Conservation (phyloP, 2,113 vertebrate genomes). For the Eonycteris spelaea region DNA sequence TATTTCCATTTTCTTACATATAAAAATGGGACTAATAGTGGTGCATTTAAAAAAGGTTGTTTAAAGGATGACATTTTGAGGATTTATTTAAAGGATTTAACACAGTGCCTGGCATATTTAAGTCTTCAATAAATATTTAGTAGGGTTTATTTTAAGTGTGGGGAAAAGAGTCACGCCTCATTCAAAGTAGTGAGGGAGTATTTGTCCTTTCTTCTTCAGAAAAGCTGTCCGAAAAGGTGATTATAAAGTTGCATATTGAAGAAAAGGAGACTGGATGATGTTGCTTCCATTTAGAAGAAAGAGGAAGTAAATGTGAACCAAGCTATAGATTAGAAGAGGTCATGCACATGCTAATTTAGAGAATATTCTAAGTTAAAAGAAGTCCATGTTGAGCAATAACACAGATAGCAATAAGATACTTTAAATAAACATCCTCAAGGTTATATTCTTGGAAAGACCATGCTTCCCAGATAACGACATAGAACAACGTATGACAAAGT, state of each 20-base stretch:
- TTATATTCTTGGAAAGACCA: not conserved
- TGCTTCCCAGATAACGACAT: not conserved
- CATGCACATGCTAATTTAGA: not conserved
- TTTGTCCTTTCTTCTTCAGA: not conserved
- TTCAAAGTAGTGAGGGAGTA: not conserved
- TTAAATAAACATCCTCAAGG: not conserved
- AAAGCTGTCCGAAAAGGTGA: not conserved
- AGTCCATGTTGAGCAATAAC: not conserved
- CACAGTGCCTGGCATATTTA: not conserved
- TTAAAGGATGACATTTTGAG: not conserved
- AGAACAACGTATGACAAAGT: not conserved
- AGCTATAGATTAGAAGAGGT: not conserved
- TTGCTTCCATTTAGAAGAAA: not conserved
- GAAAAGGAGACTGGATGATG: not conserved
- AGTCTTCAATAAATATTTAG: not conserved
- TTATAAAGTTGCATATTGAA: not conserved
- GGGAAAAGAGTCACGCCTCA: not conserved
- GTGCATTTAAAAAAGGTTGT: not conserved
- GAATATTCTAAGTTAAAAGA: not conserved
- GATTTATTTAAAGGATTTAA: not conserved
- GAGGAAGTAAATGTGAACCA: not conserved
- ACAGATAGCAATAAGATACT: not conserved
- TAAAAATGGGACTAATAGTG: not conserved
- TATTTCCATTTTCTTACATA: not conserved
- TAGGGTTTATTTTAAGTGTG: not conserved